Evolutionary conservation across 1,140 invertebrate genomes (phyloP), one percentile per base, ranked within the genome.

Genomic region (Lepidostoma basale): DNA sequence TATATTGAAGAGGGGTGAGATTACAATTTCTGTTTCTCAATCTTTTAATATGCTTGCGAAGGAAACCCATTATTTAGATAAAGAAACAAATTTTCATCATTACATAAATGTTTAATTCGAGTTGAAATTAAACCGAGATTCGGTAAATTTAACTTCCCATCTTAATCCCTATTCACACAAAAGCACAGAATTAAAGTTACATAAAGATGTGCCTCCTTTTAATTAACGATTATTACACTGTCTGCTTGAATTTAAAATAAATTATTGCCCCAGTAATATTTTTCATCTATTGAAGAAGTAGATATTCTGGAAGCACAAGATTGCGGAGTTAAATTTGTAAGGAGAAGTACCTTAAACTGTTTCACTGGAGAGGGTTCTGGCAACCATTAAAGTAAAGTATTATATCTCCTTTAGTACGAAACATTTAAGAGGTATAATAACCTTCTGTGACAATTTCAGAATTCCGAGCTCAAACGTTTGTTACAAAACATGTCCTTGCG

Each of bases 261-360:
- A 28, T 54, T 54, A 54, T 54, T 33, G 49, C 49, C 49, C 9
- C n/a, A 30, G 49, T 54, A 54, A 54, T 54, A 54, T 54, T 54
- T 47, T 47, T 47, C 44, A 47, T 18, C 44, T 47, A 47, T 47
- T 47, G 44, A 47, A 47, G 49, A 54, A 28, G 49, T 18, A 28
- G 49, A 54, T 54, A 54, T 54, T 20, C 49, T n/a, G 49, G 33
- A 26, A 54, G 25, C 49, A 28, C 49, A n/a, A 54, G 49, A 54
- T 54, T 54, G 49, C 49, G 49, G 49, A 30, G 49, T 49, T 49
- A 54, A 54, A 54, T 54, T 54, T 54, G 49, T 54, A 54, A 54
- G 49, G 49, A 25, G 25, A 54, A 33, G n/a, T 54, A 23, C 49
- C 26, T 54, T 30, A 54, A 54, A 54, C 49, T 30, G 49, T 54